Percentiles rank a stretch among this genome's conserved stretches.
These are phyloP conservation scores for Genyomyrus donnyi DNA, from an alignment of 2,113 vertebrate genomes.

Conservation along the genomic window DNA sequence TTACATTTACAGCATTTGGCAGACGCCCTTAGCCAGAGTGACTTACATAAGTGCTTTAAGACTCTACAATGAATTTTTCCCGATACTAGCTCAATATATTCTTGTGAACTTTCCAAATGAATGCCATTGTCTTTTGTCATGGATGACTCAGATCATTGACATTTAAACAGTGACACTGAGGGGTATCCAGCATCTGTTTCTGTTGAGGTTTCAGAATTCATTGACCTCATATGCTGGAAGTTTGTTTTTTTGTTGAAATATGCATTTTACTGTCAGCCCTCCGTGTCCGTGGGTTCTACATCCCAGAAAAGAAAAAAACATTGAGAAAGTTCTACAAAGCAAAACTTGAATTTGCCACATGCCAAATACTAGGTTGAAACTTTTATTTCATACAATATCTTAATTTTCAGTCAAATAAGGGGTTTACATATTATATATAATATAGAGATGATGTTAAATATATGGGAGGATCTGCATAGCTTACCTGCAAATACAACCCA, in stretches of 20 bases:
- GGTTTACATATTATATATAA: neutral
- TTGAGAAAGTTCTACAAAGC: neutral
- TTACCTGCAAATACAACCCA: neutral
- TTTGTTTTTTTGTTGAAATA: neutral
- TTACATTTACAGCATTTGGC: too few species aligned
- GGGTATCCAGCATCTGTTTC: neutral
- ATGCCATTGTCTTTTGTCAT: neutral
- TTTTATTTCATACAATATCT: neutral
- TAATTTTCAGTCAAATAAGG: neutral
- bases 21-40: too few species aligned
- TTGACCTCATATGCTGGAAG: neutral
- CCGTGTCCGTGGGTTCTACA: neutral
- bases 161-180: neutral
- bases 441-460: neutral
- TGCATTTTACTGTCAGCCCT: neutral
- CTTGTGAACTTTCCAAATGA: neutral
- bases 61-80: too few species aligned
- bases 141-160: neutral
- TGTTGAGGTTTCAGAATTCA: neutral
- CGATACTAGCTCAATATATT: neutral
- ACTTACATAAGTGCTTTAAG: too few species aligned
- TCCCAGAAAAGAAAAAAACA: neutral
- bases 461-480: neutral
- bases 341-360: neutral
- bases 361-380: neutral